phyloP scores from a whole-genome alignment of 2,113 vertebrate genomes.

The Petrocephalus zakoni region DNA sequence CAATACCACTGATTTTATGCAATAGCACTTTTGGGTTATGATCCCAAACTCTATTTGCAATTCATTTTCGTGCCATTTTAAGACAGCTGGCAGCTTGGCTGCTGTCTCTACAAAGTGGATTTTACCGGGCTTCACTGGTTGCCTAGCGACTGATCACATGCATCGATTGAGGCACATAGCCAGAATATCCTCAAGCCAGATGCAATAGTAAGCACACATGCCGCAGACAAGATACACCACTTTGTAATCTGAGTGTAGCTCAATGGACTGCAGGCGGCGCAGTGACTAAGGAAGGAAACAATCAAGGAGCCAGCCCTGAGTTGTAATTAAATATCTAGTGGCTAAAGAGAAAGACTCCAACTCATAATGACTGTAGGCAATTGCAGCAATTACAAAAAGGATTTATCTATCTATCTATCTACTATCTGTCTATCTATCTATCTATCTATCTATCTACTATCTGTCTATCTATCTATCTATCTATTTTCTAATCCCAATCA shows the following conservation, averaged over 20 bases:
- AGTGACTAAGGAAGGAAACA: neutral
- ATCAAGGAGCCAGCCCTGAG: neutral
- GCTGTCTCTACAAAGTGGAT: neutral
- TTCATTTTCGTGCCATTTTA: neutral
- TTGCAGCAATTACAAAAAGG: neutral
- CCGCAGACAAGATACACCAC: neutral
- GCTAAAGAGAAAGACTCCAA: neutral
- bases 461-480: no score
- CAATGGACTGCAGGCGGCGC: neutral
- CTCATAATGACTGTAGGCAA: neutral
- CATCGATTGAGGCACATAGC: neutral
- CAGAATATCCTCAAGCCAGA: neutral
- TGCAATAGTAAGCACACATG: neutral
- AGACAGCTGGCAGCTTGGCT: neutral
- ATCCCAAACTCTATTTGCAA: neutral
- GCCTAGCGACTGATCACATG: neutral
- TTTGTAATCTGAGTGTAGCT: neutral
- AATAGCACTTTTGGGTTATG: neutral
- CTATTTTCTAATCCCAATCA: no score
- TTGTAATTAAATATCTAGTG: neutral
- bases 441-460: neutral
- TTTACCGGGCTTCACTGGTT: neutral
- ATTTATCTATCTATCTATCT: neutral
- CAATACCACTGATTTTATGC: neutral
- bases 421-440: neutral